These are phyloP conservation scores for Bombus superbus DNA, from an alignment of 1,140 invertebrate species.

Conservation along the genomic window DNA sequence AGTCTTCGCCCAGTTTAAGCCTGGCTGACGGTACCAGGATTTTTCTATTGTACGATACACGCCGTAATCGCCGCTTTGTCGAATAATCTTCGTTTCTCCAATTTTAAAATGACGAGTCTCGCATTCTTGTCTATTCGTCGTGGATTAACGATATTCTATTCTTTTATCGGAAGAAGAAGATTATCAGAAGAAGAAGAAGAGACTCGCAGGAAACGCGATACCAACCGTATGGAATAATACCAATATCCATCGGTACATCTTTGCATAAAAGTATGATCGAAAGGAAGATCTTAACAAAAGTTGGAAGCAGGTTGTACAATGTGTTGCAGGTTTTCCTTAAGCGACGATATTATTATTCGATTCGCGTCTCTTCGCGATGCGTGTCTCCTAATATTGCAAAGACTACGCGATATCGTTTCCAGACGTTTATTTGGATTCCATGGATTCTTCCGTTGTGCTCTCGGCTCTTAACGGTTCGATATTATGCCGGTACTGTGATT, in stretches of 20 bases:
- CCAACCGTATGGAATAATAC: neutral
- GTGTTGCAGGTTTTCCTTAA: neutral
- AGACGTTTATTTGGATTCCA: slow-evolving; percentile 56
- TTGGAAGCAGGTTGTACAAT: slow-evolving; percentile 9
- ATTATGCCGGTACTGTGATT: slow-evolving; percentile 56
- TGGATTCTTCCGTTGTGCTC: slow-evolving; percentile 51
- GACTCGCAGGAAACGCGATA: neutral
- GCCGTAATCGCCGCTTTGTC: no score
- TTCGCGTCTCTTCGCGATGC: neutral
- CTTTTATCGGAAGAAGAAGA: no score
- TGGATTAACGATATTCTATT: neutral
- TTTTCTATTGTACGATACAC: neutral
- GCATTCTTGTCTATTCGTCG: neutral
- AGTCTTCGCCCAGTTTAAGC: neutral
- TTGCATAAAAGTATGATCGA: no score
- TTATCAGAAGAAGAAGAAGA: no score
- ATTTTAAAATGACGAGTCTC: neutral
- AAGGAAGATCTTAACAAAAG: slow-evolving; percentile 3
- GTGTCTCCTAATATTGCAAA: slow-evolving; percentile 12
- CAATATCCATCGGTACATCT: neutral
- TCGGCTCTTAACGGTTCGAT: slow-evolving; percentile 69
- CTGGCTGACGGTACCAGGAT: neutral
- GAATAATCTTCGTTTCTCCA: neutral
- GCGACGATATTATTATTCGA: slow-evolving; percentile 9
- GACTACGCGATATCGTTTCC: slow-evolving; percentile 32